These are phyloP conservation scores for Drosophila parvula DNA, from an alignment of 1,140 invertebrate species.

Conservation along the genomic window DNA sequence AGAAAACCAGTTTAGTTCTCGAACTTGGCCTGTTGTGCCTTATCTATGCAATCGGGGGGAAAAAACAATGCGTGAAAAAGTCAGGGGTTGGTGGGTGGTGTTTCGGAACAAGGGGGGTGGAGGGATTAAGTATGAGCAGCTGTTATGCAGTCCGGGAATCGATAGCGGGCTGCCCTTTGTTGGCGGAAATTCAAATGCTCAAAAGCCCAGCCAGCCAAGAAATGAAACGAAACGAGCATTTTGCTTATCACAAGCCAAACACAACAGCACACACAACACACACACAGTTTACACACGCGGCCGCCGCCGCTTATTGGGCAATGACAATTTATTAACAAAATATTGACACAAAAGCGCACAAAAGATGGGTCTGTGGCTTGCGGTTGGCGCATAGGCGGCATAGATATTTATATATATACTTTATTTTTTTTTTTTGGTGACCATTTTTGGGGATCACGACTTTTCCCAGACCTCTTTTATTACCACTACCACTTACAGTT, in stretches of 20 bases:
- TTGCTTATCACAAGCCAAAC: conserved; percentile 51
- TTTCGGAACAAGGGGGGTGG: conserved; percentile 10
- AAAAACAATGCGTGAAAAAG: conserved; percentile 22
- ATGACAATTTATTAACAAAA: conserved; percentile 51
- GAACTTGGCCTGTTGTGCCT: conserved; percentile 29
- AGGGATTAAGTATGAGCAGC: conserved; percentile 35
- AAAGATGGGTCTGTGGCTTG: conserved; percentile 44
- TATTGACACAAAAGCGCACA: conserved; percentile 42
- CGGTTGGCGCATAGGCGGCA: conserved; percentile 20
- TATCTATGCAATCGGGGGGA: conserved; percentile 70
- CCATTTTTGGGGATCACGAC: conserved; percentile 39
- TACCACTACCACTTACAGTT: conserved; percentile 2
- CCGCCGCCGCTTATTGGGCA: conserved; percentile 12
- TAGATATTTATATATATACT: conserved; percentile 7
- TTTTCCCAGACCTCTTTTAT: conserved; percentile 29
- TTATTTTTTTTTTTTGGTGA: conserved; percentile 9
- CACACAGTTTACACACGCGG: background rate
- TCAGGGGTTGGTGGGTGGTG: background rate
- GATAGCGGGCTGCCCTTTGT: conserved; percentile 65
- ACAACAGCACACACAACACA: conserved; percentile 24
- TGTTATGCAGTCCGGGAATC: conserved; percentile 53
- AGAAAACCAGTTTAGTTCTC: conserved; percentile 41
- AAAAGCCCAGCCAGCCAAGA: conserved; percentile 18
- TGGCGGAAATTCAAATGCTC: conserved; percentile 25
- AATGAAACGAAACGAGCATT: conserved; percentile 32